These are phyloP conservation scores for Drosophila siamana DNA, from an alignment of 2,888 invertebrate species.

Conservation along the genomic window DNA sequence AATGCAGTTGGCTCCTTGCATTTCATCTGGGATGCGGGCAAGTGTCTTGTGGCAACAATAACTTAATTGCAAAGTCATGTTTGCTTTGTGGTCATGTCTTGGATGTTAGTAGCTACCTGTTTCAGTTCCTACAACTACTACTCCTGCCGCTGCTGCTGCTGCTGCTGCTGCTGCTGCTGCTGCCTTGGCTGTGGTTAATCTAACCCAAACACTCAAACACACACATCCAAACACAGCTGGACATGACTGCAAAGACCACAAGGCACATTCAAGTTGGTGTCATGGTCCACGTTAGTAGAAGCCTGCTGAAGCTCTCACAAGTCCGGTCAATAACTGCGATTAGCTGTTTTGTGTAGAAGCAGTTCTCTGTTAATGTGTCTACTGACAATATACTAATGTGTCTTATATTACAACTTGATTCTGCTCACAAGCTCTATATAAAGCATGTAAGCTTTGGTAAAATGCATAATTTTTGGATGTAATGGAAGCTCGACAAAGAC, in stretches of 20 bases:
- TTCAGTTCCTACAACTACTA: constrained; percentile 24
- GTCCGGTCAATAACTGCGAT: background rate
- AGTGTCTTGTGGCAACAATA: constrained; percentile 67
- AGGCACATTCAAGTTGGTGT: constrained; percentile 11
- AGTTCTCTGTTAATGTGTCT: constrained; percentile 14
- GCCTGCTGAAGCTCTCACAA: background rate
- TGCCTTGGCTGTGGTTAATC: constrained; percentile 40
- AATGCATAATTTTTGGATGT: no score
- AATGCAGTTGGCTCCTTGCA: constrained; percentile 15
- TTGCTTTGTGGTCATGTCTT: constrained; percentile 65
- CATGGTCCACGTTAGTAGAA: constrained; percentile 3
- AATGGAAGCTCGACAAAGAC: no score
- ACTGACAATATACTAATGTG: background rate
- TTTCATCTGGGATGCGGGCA: constrained; percentile 33
- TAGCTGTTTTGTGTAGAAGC: background rate
- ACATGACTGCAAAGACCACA: constrained; percentile 47
- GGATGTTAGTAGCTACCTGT: constrained; percentile 58
- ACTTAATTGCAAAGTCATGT: constrained; percentile 83
- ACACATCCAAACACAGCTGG: constrained; percentile 27
- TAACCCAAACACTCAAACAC: constrained; percentile 29
- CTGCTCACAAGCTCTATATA: background rate
- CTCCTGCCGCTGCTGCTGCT: constrained; percentile 21
- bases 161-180: constrained; percentile 2
- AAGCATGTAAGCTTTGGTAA: no score
- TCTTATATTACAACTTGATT: background rate